Conservation (phyloP, 2,888 invertebrate genomes). For the Drosophila seclusa region DNA sequence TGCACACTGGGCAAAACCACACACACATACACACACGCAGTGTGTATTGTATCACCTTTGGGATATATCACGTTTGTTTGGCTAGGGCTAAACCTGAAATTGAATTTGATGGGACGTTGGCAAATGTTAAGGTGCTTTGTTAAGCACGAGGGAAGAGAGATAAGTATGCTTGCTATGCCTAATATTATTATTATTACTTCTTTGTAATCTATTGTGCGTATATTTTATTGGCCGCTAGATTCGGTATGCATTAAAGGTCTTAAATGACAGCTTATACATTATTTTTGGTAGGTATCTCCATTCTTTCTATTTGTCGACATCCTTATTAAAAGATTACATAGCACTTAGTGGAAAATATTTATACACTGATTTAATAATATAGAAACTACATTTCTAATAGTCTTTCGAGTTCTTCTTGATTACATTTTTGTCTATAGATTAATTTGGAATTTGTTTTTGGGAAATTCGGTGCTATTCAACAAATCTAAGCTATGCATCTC, state of each 20-base stretch:
- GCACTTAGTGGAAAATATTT: neutral
- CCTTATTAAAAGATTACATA: neutral
- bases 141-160: constrained; percentile 27
- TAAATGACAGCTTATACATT: neutral
- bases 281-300: neutral
- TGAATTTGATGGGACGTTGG: constrained; percentile 60
- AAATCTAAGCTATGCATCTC: neutral
- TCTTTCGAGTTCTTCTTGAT: neutral
- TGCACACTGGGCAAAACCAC: constrained; percentile 14
- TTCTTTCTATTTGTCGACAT: neutral
- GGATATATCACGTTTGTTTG: constrained; percentile 73
- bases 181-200: neutral
- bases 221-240: neutral
- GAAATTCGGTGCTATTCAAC: neutral
- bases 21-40: neutral
- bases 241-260: neutral
- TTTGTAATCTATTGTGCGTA: neutral
- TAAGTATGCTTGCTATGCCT: neutral
- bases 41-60: constrained; percentile 36
- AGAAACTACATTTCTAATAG: neutral
- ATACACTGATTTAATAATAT: neutral
- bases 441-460: neutral
- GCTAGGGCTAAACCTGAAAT: constrained; percentile 61
- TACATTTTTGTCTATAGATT: neutral
- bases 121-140: constrained; percentile 26